These are phyloP conservation scores for Agapetus fuscipes DNA, from an alignment of 2,888 invertebrate genomes.

Conservation along the genomic window DNA sequence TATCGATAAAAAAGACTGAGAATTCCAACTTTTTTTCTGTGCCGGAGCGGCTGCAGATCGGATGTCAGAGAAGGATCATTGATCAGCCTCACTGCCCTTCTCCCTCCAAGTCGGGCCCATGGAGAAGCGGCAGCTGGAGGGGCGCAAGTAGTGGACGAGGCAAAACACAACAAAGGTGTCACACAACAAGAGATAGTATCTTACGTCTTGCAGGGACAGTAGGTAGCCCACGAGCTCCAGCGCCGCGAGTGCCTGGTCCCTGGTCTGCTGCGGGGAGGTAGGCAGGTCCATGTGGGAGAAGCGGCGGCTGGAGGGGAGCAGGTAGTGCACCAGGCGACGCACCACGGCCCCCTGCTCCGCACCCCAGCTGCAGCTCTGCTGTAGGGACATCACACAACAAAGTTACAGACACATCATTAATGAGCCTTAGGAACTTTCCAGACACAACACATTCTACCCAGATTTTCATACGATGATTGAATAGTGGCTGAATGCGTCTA, in stretches of 20 bases:
- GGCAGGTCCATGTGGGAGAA: constrained; percentile 77
- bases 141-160: constrained; percentile 76
- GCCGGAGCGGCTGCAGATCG: too few species aligned
- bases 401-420: too few species aligned
- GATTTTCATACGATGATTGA: too few species aligned
- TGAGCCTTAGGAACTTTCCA: too few species aligned
- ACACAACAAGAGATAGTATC: too few species aligned
- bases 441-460: too few species aligned
- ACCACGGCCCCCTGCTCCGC: constrained; percentile 42
- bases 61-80: too few species aligned
- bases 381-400: constrained; percentile 9
- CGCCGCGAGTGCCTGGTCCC: constrained; percentile 56
- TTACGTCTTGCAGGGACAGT: constrained; percentile 54
- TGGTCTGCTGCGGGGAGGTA: constrained; percentile 43
- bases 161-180: constrained; percentile 54
- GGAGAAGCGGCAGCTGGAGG: constrained; percentile 80
- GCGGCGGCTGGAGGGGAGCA: constrained; percentile 77
- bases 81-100: too few species aligned
- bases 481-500: too few species aligned
- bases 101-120: too few species aligned
- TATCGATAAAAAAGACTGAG: too few species aligned
- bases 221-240: constrained; percentile 69
- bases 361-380: constrained; percentile 29
- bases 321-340: constrained; percentile 71
- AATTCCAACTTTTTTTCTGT: too few species aligned